Conservation (phyloP, 2,888 invertebrate species). For the Sturmia bella region DNA sequence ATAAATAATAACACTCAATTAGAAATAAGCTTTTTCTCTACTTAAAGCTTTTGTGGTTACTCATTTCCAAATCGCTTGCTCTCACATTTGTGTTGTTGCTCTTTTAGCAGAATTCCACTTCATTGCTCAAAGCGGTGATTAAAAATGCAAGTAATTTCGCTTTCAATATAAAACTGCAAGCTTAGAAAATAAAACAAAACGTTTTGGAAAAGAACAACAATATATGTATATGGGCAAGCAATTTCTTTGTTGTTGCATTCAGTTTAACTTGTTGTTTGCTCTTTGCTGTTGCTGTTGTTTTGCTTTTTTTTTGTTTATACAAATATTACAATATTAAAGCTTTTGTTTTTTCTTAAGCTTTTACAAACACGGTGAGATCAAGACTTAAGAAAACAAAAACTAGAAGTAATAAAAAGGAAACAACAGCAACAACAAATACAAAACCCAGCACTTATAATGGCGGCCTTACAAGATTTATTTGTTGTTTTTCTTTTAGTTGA, state of each 20-base stretch:
- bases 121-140: slow-evolving; percentile 11
- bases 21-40: no score
- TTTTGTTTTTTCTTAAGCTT: slow-evolving; percentile 39
- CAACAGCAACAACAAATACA: slow-evolving; percentile 52
- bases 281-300: slow-evolving; percentile 15
- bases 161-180: slow-evolving; percentile 74
- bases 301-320: not conserved
- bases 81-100: not conserved
- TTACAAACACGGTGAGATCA: slow-evolving; percentile 34
- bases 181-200: slow-evolving; percentile 20
- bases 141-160: slow-evolving; percentile 76
- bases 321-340: slow-evolving; percentile 49
- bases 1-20: no score
- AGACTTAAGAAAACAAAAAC: slow-evolving; percentile 30
- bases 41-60: not conserved
- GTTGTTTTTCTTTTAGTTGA: slow-evolving; percentile 10
- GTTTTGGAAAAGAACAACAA: no score
- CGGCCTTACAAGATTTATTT: slow-evolving; percentile 57
- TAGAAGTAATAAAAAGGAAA: slow-evolving; percentile 49
- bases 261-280: not conserved
- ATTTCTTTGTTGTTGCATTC: slow-evolving; percentile 35
- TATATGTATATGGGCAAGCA: slow-evolving; percentile 30
- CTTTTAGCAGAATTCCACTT: not conserved
- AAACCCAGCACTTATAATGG: slow-evolving; percentile 46
- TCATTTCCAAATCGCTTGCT: not conserved